phyloP scores from a whole-genome alignment of 2,113 vertebrate genomes.

The Scolopax mira region DNA sequence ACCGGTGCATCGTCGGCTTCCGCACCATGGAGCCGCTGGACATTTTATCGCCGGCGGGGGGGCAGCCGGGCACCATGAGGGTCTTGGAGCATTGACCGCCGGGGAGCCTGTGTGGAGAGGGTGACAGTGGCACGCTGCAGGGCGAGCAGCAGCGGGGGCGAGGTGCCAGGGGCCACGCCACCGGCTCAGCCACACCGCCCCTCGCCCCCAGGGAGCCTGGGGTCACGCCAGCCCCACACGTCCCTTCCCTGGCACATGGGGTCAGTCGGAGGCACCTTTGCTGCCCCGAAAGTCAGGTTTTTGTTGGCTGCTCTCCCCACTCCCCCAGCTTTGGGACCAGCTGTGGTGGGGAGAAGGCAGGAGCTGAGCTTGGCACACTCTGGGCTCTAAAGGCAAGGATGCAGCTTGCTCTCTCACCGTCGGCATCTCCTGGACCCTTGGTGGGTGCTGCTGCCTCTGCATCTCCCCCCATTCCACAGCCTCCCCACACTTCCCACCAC shows the following conservation, averaged over 20 bases:
- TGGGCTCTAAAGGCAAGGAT: background rate
- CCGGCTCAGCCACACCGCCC: rapidly evolving
- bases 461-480: background rate
- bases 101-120: slow-evolving; percentile 30
- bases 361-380: rapidly evolving
- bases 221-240: rapidly evolving
- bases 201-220: rapidly evolving
- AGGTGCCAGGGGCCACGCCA: rapidly evolving
- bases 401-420: rapidly evolving
- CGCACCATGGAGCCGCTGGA: slow-evolving; percentile 72
- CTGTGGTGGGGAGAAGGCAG: background rate
- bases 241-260: background rate
- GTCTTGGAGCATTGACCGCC: slow-evolving; percentile 67
- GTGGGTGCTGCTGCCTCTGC: rapidly evolving
- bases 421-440: background rate
- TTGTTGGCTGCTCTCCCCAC: rapidly evolving
- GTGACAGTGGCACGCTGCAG: background rate
- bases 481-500: background rate
- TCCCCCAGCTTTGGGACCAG: background rate
- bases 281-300: background rate
- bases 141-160: background rate
- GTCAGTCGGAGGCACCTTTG: background rate
- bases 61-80: slow-evolving; percentile 75
- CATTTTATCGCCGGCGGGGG: slow-evolving; percentile 77
- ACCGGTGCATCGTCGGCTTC: slow-evolving; percentile 83